Evolutionary conservation across 2,888 invertebrate genomes (phyloP).

Genomic region (Nomada ruficornis): DNA sequence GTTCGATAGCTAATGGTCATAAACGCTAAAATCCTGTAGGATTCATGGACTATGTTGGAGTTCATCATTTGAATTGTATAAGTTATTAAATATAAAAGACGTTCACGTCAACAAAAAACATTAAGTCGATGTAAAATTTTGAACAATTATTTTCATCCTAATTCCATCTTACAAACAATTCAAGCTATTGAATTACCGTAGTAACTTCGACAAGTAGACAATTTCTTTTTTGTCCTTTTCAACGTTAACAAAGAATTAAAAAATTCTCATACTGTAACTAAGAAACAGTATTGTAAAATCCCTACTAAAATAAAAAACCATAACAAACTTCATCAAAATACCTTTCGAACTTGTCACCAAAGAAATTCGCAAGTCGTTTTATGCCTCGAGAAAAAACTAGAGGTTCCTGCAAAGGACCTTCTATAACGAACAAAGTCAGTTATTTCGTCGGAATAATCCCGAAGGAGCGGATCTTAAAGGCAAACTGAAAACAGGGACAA

Average conservation of each 20-base stretch:
- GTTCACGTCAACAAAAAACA: too few species aligned
- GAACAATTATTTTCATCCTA: too few species aligned
- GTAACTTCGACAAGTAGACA: too few species aligned
- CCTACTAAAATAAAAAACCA: too few species aligned
- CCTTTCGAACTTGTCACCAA: background rate
- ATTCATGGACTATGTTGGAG: background rate
- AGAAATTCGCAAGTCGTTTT: background rate
- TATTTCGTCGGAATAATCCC: slow-evolving; percentile 30
- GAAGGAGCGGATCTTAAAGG: slow-evolving; percentile 34
- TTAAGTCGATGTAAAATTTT: too few species aligned
- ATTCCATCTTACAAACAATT: too few species aligned
- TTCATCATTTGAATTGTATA: too few species aligned
- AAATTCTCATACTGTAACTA: background rate
- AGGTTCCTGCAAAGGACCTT: background rate
- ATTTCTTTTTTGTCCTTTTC: background rate
- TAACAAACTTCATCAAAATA: too few species aligned
- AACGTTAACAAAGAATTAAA: background rate
- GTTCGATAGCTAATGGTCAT: background rate
- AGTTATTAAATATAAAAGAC: too few species aligned
- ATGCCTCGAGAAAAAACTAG: background rate
- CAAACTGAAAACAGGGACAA: slow-evolving; percentile 50
- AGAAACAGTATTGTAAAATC: too few species aligned
- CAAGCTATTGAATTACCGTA: too few species aligned
- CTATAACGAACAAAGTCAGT: slow-evolving; percentile 36
- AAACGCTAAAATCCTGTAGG: background rate